phyloP scores from a whole-genome alignment of 2,113 vertebrate genomes.

The Lutjanus erythropterus region DNA sequence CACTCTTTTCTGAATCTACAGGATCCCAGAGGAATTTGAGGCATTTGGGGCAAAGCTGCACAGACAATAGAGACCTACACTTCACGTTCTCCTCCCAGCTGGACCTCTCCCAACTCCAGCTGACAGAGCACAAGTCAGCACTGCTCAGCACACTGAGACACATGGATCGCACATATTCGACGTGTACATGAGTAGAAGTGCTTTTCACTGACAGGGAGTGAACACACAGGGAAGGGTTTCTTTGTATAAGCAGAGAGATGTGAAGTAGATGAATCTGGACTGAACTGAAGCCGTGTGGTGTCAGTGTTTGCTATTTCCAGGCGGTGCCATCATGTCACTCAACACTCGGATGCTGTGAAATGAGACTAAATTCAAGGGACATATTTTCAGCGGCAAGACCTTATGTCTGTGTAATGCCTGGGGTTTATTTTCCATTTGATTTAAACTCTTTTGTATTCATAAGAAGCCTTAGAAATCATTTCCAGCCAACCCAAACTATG shows the following conservation, averaged over 20 bases:
- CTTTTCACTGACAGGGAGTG: conserved; percentile 5
- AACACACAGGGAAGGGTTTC: neutral
- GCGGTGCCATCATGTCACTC: conserved; percentile 31
- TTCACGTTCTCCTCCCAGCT: conserved; percentile 39
- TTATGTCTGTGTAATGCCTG: neutral
- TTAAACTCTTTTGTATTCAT: conserved; percentile 20
- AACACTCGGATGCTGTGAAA: conserved; percentile 27
- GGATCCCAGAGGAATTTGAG: conserved; percentile 54
- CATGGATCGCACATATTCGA: neutral
- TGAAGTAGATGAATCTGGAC: conserved; percentile 4
- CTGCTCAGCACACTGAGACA: conserved; percentile 14
- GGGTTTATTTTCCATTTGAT: conserved; percentile 27
- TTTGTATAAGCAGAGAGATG: neutral
- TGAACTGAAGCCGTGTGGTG: neutral
- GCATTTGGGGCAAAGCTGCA: conserved; percentile 54
- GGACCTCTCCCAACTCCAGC: conserved; percentile 27
- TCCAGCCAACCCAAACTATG: neutral
- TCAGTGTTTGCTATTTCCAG: conserved; percentile 46
- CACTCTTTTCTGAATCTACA: conserved; percentile 2
- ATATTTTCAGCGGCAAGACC: conserved; percentile 12
- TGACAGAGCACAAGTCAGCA: conserved; percentile 14
- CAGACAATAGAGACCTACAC: conserved; percentile 49
- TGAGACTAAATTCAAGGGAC: conserved; percentile 22
- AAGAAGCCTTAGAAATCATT: conserved; percentile 13
- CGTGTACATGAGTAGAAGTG: neutral